These are phyloP conservation scores for Leucoraja erinaceus DNA, from an alignment of 2,113 vertebrate species.

Conservation along the genomic window DNA sequence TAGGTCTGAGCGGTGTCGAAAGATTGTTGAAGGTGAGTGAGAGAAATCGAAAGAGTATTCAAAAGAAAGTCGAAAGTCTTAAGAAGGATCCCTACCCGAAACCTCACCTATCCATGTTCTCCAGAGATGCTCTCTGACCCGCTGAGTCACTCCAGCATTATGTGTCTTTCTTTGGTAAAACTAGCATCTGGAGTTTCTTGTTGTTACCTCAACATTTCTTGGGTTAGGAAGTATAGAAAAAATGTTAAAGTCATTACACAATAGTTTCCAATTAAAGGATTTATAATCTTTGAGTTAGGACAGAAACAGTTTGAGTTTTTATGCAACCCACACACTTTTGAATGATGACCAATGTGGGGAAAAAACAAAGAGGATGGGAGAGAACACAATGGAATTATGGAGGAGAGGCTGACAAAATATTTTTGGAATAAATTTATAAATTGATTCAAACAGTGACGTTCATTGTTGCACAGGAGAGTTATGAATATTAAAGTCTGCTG, in stretches of 20 bases:
- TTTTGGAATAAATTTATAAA: not conserved
- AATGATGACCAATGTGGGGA: not conserved
- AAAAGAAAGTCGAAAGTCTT: too few relatives aligned
- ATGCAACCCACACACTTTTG: not conserved
- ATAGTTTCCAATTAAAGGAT: not conserved
- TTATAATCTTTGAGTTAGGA: not conserved
- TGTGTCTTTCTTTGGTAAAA: too few relatives aligned
- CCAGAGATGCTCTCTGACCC: too few relatives aligned
- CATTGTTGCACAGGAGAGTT: slow-evolving; percentile 8
- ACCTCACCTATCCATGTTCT: too few relatives aligned
- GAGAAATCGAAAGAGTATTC: too few relatives aligned
- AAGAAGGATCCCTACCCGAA: too few relatives aligned
- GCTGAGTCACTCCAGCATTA: too few relatives aligned
- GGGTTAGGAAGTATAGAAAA: not conserved
- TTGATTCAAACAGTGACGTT: not conserved
- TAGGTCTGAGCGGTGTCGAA: too few relatives aligned
- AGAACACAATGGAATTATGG: not conserved
- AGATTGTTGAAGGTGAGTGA: too few relatives aligned
- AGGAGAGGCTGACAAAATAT: not conserved
- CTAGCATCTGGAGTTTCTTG: too few relatives aligned
- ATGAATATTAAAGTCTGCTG: not conserved
- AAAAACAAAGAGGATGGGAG: not conserved
- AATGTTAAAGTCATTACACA: not conserved
- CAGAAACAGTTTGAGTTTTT: not conserved
- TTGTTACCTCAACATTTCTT: not conserved